Conservation (phyloP, 2,888 invertebrate genomes). For the Oxystoma pomonae region DNA sequence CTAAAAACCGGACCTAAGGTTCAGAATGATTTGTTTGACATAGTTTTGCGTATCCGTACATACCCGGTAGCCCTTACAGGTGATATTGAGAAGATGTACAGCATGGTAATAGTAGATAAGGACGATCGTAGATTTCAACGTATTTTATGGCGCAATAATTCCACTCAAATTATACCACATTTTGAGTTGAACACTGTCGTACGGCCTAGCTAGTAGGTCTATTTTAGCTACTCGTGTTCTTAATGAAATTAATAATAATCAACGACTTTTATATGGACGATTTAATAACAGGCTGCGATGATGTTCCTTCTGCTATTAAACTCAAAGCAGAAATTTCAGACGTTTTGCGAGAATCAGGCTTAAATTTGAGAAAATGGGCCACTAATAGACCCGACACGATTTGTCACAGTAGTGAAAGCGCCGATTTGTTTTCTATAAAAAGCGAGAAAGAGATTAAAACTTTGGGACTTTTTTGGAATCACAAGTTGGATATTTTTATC, state of each 20-base stretch:
- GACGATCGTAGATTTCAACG: not conserved
- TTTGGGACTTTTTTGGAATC: conserved; percentile 12
- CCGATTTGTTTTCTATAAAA: not conserved
- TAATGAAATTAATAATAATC: not conserved
- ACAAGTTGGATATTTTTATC: not conserved
- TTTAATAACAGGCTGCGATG: conserved; percentile 1
- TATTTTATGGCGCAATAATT: not conserved
- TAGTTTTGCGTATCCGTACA: not conserved
- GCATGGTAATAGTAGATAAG: not conserved
- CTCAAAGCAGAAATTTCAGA: conserved; percentile 5
- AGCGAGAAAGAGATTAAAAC: conserved; percentile 6
- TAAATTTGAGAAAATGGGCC: conserved; percentile 10
- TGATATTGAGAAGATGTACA: not conserved
- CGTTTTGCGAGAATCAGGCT: conserved; percentile 2
- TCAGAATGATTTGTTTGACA: not conserved
- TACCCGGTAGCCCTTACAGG: not conserved
- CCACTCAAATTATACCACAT: not conserved
- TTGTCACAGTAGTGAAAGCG: not conserved
- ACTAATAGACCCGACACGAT: not conserved
- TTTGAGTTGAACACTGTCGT: not conserved
- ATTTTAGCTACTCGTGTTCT: not conserved
- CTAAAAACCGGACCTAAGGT: not conserved
- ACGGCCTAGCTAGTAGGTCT: not conserved
- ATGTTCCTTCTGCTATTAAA: not conserved
- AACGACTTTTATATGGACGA: conserved; percentile 10